These are phyloP conservation scores for Cottoperca gobio DNA, from an alignment of 2,797 vertebrate genomes.

Conservation along the genomic window DNA sequence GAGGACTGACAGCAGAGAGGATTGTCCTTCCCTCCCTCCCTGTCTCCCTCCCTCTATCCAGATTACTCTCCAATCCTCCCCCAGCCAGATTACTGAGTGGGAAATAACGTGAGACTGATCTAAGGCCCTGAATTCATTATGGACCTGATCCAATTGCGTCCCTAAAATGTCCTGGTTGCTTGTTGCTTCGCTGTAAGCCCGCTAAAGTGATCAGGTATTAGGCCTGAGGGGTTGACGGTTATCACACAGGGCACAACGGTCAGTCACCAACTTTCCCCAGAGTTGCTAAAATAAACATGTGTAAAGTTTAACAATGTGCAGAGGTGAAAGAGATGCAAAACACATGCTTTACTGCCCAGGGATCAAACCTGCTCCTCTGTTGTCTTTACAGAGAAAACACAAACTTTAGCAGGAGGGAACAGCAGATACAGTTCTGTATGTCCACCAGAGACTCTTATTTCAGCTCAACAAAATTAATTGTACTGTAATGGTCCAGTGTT, in stretches of 20 bases:
- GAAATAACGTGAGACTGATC: slow-evolving; percentile 74
- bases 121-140: slow-evolving; percentile 71
- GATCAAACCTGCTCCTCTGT: slow-evolving; percentile 8
- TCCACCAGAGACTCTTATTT: slow-evolving; percentile 3
- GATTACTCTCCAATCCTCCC: slow-evolving; percentile 77
- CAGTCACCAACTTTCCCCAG: neutral
- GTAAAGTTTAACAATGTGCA: neutral
- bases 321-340: neutral
- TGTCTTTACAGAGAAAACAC: slow-evolving; percentile 6
- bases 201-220: slow-evolving; percentile 41
- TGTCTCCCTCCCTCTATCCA: slow-evolving; percentile 53
- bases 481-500: neutral
- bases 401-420: neutral
- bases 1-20: slow-evolving; percentile 42
- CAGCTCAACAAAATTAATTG: neutral
- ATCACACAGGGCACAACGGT: slow-evolving; percentile 13
- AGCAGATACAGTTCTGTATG: neutral
- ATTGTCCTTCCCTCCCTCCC: slow-evolving; percentile 45
- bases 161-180: slow-evolving; percentile 42
- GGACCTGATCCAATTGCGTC: slow-evolving; percentile 66
- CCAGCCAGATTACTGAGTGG: slow-evolving; percentile 72
- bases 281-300: neutral
- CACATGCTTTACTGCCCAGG: neutral
- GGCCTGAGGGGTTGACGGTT: neutral
- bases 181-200: slow-evolving; percentile 20